Evolutionary conservation across 1,140 invertebrate genomes (phyloP).

Genomic region (Trypoxylus dichotomus): DNA sequence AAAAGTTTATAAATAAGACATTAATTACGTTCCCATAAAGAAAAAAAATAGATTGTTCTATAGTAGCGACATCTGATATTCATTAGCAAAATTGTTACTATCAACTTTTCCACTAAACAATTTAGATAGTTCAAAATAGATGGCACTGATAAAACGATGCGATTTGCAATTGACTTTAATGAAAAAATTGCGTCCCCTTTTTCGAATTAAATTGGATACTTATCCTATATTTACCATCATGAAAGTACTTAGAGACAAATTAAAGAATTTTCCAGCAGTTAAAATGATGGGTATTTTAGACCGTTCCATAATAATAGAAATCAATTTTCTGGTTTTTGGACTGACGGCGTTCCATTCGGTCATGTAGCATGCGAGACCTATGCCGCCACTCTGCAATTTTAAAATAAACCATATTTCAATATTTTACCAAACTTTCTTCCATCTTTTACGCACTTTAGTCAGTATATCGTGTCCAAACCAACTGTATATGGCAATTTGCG

Average conservation of each 20-base stretch:
- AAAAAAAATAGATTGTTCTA: too few species aligned
- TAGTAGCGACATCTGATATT: too few species aligned
- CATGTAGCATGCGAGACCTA: constrained; percentile 39
- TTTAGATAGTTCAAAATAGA: not conserved
- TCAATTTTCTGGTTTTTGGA: constrained; percentile 36
- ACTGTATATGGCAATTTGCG: constrained; percentile 42
- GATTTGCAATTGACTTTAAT: not conserved
- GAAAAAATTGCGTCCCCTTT: too few species aligned
- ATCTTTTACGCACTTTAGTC: constrained; percentile 31
- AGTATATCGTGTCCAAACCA: constrained; percentile 42
- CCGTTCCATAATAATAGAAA: constrained; percentile 42
- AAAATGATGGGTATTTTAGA: constrained; percentile 39
- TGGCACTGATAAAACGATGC: not conserved
- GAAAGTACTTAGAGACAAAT: constrained; percentile 39
- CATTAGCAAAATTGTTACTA: too few species aligned
- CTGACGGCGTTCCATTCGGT: constrained; percentile 37
- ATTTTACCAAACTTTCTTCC: too few species aligned
- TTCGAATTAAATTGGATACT: too few species aligned
- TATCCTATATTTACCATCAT: constrained; percentile 38
- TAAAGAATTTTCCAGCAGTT: constrained; percentile 39
- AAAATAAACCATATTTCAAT: too few species aligned
- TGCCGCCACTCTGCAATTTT: constrained; percentile 36
- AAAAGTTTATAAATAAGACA: too few species aligned
- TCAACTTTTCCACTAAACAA: too few species aligned
- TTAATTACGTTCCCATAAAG: not conserved